Evolutionary conservation across 2,113 vertebrate species (phyloP), one percentile per base, ranked within the genome.

Genomic region (Caloenas nicobarica): DNA sequence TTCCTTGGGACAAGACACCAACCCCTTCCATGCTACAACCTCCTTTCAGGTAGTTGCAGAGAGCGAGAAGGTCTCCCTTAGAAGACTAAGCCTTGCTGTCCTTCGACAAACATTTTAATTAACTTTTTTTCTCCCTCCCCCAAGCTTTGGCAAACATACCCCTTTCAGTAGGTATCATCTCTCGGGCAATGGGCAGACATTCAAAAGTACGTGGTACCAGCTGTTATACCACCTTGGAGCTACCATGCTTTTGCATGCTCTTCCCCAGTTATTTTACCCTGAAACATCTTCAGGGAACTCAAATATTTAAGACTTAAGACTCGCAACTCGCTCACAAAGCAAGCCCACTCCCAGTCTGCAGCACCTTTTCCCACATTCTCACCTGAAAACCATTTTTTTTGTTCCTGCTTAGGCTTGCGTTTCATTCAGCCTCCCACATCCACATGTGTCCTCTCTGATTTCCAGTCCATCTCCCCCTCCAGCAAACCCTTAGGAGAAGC

Each of bases 131-230:
- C 15, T 2, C 3, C 0, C 0, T 23, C 53, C 26, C 25, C 7
- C 9, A 58, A 40, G 51, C 16, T 50, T 81, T 31, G 60, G n/a
- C 25, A 58, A 77, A 87, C 22, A n/a, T 77, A 14, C 3, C 38
- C 28, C 8, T 53, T 56, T 48, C 46, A 61, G 33, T 13, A 72
- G 53, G 42, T 25, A 64, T 38, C 53, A 26, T 1, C 66, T 79
- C 46, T 10, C 3, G 46, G 33, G 73, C 34, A 53, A 33, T 0
- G 28, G 62, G 29, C n/a, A 46, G 0, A 0, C 6, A 5, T 83
- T 36, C 66, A 57, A 48, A 46, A 50, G 44, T 1, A 81, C 56
- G 9, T 5, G 11, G 8, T 1, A 62, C 10, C 64, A 57, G 40
- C 42, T 44, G 17, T 44, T 17, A 18, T 79, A 51, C 11, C 46